Percentiles rank a stretch among this genome's conserved stretches.
phyloP scores from a whole-genome alignment of 2,797 vertebrate genomes.

The Tauraco hartlaubi region DNA sequence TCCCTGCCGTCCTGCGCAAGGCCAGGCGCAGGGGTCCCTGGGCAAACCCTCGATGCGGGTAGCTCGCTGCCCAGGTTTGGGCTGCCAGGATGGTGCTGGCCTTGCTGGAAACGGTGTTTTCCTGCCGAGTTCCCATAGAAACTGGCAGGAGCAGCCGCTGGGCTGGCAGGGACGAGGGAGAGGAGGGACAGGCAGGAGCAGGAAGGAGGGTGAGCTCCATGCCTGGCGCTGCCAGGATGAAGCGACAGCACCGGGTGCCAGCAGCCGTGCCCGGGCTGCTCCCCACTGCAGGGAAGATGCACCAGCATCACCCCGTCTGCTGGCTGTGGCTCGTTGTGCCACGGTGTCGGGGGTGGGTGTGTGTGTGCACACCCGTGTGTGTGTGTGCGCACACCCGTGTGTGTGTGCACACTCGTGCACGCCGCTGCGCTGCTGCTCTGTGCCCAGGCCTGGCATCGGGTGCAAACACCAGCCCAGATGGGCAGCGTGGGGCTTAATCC shows the following conservation, averaged over 20 bases:
- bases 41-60: background rate
- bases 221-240: background rate
- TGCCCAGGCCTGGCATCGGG: background rate
- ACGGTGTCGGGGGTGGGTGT: background rate
- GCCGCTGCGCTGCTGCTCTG: background rate
- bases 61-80: background rate
- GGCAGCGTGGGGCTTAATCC: background rate
- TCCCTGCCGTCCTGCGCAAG: background rate
- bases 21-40: background rate
- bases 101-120: slow-evolving; percentile 61
- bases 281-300: accelerated
- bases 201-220: background rate
- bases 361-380: accelerated
- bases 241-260: accelerated
- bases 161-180: slow-evolving; percentile 37
- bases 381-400: accelerated
- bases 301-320: accelerated
- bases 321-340: accelerated
- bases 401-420: too few relatives aligned
- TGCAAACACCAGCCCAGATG: background rate
- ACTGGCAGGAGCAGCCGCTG: slow-evolving; percentile 45
- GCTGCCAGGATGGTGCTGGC: slow-evolving; percentile 41
- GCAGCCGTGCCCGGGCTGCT: background rate
- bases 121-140: slow-evolving; percentile 78
- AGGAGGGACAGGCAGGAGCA: background rate